These are phyloP conservation scores for Cichladusa arquata DNA, from an alignment of 2,113 vertebrate species.

Conservation along the genomic window DNA sequence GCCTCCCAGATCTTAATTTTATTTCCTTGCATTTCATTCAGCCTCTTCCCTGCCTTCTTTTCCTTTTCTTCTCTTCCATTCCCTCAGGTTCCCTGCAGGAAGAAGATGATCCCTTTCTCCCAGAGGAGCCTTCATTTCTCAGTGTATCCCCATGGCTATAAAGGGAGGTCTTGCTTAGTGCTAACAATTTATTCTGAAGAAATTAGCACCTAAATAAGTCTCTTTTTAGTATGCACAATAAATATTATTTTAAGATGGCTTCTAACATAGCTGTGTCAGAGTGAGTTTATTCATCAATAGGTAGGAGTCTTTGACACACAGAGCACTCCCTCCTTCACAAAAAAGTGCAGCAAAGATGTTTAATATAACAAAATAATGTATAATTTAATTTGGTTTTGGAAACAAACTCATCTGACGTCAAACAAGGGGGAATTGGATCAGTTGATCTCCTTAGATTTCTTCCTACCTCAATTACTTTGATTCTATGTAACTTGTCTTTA, in stretches of 20 bases:
- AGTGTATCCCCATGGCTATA: neutral
- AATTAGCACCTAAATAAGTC: neutral
- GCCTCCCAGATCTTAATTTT: neutral
- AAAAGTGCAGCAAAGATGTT: neutral
- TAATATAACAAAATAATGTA: neutral
- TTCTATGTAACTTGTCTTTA: neutral
- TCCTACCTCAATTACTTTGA: neutral
- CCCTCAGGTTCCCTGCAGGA: neutral
- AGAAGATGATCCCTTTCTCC: neutral
- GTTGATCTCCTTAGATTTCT: neutral
- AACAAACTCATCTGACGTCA: neutral
- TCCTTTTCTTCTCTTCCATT: neutral
- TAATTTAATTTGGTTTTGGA: neutral
- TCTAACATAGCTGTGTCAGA: neutral
- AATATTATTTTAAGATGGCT: neutral
- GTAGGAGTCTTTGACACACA: neutral
- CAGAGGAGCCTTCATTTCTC: neutral
- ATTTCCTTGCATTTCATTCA: neutral
- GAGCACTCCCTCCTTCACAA: neutral
- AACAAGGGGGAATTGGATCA: neutral
- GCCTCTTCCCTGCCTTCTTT: neutral
- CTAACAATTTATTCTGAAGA: neutral
- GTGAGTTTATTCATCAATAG: neutral
- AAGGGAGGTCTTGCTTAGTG: neutral
- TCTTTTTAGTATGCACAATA: neutral